Base-by-base conservation (phyloP, 2,888 invertebrate species). In the Mellilla xanthometata region DNA sequence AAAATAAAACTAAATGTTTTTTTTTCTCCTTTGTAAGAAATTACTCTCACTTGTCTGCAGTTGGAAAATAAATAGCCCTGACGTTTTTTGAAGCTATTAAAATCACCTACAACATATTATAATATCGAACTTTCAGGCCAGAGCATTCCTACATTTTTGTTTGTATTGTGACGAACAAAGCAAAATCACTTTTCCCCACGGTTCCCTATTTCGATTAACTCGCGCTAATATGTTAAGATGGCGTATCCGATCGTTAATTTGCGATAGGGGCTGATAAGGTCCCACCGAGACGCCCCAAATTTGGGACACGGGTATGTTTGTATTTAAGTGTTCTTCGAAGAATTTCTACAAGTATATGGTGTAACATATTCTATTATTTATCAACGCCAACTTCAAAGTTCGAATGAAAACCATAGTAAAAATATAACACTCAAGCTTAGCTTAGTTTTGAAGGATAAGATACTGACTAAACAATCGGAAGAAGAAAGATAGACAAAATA, bases 221-320 rank as follows among this genome's bases (percentile, higher is more conserved):
- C 34, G 33, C 32, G 42, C 40, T 52, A 47, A 52, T 52, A 52
- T 39, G 47, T 35, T 40, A 38, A 43, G 47, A 52, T 38, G 32
- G 44, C 38, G 35, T 10, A 29, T 12, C 33, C 28, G 41, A 72
- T 69, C 69, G 69, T 74, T 75, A 72, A 76, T 76, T 73, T 69
- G 67, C 66, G 71, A 75, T 76, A 69, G 68, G 65, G 60, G 56
- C 62, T 60, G 49, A 52, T 71, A 65, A 67, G 64, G 52, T 42
- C 52, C 62, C 63, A 69, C 61, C 66, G 60, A 64, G 65, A 67
- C 65, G 66, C 60, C 53, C 54, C 12, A 36, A 47, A 49, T 54
- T 49, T 46, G 32, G 34, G 44, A 53, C 28, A 30, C 19, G 22
- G 23, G 6, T n/a, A 24, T 30, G 44, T 29, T 38, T 27, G 12